Base-by-base conservation (phyloP, 2,113 vertebrate genomes). In the Fulica atra region DNA sequence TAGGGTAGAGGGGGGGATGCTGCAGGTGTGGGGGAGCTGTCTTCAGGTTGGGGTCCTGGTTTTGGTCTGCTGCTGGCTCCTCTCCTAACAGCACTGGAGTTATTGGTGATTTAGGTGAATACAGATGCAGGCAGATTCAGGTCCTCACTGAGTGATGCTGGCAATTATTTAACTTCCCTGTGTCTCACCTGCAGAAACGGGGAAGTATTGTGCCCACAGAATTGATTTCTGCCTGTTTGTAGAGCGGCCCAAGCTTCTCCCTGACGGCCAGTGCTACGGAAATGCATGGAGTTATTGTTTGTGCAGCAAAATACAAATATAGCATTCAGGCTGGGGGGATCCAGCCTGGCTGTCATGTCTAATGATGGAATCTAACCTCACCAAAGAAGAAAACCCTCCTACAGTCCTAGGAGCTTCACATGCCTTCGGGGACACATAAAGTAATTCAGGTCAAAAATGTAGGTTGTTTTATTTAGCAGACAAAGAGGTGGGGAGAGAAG, bases 401-500 rank as follows among this genome's bases (percentile, higher is more conserved):
- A 60, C 92, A 85, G 84, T 70, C 89, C 86, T 86, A 74, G 69
- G 77, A 93, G 90, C 78, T 89, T 65, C 81, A 81, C 65, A 59
- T 96, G 82, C 96, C 95, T 96, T 93, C 71, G 46, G 95, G 91
- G 92, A 96, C 73, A 72, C 70, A 65, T 81, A 76, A 94, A 97
- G 93, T 96, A 97, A 95, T 97, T 96, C 95, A 94, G 95, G 95
- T 96, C 93, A 96, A 92, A 96, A 94, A 97, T 94, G 93, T 96
- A 96, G 96, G 96, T 91, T 97, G 91, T 96, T 96, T 96, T 96
- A 96, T 97, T 97, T 96, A 95, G 95, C 86, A 93, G 96, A 92
- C 88, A 93, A 93, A 96, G 89, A 77, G 28, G 63, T 86, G 81
- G 38, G 53, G 64, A 93, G 81, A 72, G 71, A 72, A 88, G 48